phyloP scores from a whole-genome alignment of 2,888 invertebrate species.

The Aspidiotus rigidus region DNA sequence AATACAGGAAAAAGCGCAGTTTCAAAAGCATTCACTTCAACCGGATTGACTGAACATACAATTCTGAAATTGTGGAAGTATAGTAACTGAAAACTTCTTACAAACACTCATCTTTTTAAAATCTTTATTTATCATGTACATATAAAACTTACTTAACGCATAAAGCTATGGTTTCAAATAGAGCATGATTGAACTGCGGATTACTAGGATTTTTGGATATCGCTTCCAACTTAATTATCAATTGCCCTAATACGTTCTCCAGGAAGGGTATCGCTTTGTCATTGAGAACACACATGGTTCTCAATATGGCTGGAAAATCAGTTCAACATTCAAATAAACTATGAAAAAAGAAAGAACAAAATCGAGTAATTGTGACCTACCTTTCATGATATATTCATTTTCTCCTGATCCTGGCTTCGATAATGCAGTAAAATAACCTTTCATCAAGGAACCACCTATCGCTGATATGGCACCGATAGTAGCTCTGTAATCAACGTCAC shows the following conservation, averaged over 20 bases:
- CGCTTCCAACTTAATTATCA: slow-evolving; percentile 69
- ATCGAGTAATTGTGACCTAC: slow-evolving; percentile 43
- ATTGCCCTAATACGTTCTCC: slow-evolving; percentile 67
- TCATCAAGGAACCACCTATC: slow-evolving; percentile 58
- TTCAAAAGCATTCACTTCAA: slow-evolving; percentile 79
- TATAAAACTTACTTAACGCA: slow-evolving; percentile 60
- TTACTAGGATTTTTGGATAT: slow-evolving; percentile 91
- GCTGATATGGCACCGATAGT: slow-evolving; percentile 54
- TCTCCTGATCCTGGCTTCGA: slow-evolving; percentile 67
- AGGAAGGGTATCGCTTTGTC: slow-evolving; percentile 70
- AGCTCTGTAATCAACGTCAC: slow-evolving; percentile 35
- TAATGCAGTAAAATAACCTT: slow-evolving; percentile 66
- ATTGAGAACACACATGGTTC: slow-evolving; percentile 72
- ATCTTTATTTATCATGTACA: no score
- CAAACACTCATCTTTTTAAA: no score
- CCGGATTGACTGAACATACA: slow-evolving; percentile 71
- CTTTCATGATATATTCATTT: slow-evolving; percentile 97
- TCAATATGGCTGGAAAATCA: slow-evolving; percentile 67
- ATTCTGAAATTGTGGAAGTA: slow-evolving; percentile 48
- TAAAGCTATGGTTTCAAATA: slow-evolving; percentile 90
- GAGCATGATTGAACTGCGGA: slow-evolving; percentile 95
- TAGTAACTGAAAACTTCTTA: slow-evolving; percentile 6
- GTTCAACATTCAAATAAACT: slow-evolving; percentile 19
- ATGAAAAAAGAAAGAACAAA: no score
- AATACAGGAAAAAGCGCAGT: slow-evolving; percentile 88